Conservation (phyloP, 1,140 invertebrate genomes). For the Lordiphosa stackelbergi region DNA sequence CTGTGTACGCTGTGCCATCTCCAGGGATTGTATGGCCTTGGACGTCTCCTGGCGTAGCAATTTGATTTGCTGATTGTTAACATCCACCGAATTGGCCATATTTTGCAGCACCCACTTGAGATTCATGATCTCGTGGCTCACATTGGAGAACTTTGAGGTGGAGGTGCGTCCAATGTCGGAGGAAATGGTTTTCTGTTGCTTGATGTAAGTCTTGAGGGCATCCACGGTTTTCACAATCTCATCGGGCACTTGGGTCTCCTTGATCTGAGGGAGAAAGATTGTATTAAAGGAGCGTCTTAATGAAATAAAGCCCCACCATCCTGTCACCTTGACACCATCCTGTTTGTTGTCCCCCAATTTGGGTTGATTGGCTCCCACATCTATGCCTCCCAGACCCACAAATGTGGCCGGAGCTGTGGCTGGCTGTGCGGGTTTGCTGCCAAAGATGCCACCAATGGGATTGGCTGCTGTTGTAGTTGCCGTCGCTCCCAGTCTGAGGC, state of each 20-base stretch:
- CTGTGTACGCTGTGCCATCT: constrained; percentile 88
- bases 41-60: constrained; percentile 86
- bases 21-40: constrained; percentile 84
- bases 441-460: constrained; percentile 68
- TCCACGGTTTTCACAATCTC: constrained; percentile 82
- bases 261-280: constrained; percentile 72
- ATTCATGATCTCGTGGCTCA: constrained; percentile 61
- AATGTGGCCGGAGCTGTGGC: constrained; percentile 51
- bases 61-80: constrained; percentile 82
- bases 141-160: constrained; percentile 66
- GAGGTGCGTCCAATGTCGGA: constrained; percentile 86
- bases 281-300: too few relatives aligned
- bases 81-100: constrained; percentile 80
- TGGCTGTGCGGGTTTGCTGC: constrained; percentile 48
- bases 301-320: too few relatives aligned
- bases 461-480: constrained; percentile 5
- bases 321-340: constrained; percentile 78
- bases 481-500: constrained; percentile 37
- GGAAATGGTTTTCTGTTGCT: constrained; percentile 88
- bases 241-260: constrained; percentile 85
- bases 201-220: constrained; percentile 86
- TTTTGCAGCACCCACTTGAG: constrained; percentile 77
- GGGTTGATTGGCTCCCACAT: constrained; percentile 79
- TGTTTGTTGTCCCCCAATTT: constrained; percentile 80
- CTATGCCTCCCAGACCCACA: constrained; percentile 83